These are phyloP conservation scores for Pitta sordida DNA, from an alignment of 2,113 vertebrate genomes.

Conservation along the genomic window DNA sequence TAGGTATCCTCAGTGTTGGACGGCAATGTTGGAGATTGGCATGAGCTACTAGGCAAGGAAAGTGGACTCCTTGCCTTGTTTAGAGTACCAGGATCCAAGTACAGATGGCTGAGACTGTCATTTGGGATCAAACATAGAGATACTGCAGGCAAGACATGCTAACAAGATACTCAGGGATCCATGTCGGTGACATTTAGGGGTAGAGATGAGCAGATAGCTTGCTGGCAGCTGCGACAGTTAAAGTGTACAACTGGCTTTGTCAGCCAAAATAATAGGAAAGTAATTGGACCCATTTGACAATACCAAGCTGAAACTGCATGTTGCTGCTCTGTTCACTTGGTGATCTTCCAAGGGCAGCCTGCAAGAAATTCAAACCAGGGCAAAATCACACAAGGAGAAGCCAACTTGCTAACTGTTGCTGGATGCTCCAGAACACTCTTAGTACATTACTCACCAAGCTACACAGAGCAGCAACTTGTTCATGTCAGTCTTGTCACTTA, in stretches of 20 bases:
- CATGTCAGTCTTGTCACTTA: neutral
- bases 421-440: neutral
- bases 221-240: neutral
- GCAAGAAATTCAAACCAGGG: neutral
- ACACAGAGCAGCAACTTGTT: neutral
- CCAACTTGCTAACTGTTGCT: neutral
- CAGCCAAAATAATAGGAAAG: neutral
- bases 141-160: neutral
- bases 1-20: neutral
- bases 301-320: neutral
- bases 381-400: neutral
- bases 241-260: neutral
- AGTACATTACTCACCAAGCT: neutral
- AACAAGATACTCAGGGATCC: slow-evolving; percentile 46
- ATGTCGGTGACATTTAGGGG: slow-evolving; percentile 13
- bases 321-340: neutral
- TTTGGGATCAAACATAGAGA: neutral
- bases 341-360: neutral
- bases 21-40: neutral
- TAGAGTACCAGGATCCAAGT: neutral
- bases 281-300: neutral
- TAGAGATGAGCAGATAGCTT: neutral
- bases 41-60: neutral
- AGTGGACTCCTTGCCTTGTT: neutral
- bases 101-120: slow-evolving; percentile 14